Base-by-base conservation (phyloP, 2,888 invertebrate species). In the Blomia tropicalis region DNA sequence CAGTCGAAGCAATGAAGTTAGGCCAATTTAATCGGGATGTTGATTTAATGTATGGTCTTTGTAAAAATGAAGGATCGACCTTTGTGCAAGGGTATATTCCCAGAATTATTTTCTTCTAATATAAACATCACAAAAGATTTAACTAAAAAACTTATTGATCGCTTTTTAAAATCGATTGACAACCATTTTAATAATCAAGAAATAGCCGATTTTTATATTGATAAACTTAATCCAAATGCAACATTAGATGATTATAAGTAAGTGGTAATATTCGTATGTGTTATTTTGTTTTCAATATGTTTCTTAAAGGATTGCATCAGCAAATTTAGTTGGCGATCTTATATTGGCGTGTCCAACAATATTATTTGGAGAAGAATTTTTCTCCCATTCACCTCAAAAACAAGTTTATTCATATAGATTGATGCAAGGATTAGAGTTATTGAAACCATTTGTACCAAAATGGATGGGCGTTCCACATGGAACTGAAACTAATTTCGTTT, bases 381-480 rank as follows among this genome's bases (percentile, higher is more conserved):
- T n/a, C 22, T 17, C 14, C 4, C n/a, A 44, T n/a, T n/a, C n/a
- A n/a, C 4, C n/a, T 17, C n/a, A 44, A 7, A 44, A 14, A 5
- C 4, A 22, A 17, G 4, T 22, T 5, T 44, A 17, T 19, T 14
- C 47, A 7, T 44, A 44, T 19, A 11, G 47, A 44, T 14, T 44
- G 47, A 19, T 22, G 22, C 47, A 19, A 14, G 7, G n/a, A 7
- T 22, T 22, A 19, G 7, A 11, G 7, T 11, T 5, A 44, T 11
- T 44, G 7, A 36, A 11, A 17, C 36, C 36, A 17, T 36, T 36
- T 17, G 7, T 11, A 7, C 5, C 7, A 7, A 14, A 44, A 7
- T 44, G 47, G n/a, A 44, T 19, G n/a, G 47, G 47, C n/a, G 47
- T 44, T 22, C 7, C n/a, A 7, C 47, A 44, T 44, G 47, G 47